Base-by-base conservation (phyloP, 2,113 vertebrate genomes). In the Tenebrosternarchus preto region DNA sequence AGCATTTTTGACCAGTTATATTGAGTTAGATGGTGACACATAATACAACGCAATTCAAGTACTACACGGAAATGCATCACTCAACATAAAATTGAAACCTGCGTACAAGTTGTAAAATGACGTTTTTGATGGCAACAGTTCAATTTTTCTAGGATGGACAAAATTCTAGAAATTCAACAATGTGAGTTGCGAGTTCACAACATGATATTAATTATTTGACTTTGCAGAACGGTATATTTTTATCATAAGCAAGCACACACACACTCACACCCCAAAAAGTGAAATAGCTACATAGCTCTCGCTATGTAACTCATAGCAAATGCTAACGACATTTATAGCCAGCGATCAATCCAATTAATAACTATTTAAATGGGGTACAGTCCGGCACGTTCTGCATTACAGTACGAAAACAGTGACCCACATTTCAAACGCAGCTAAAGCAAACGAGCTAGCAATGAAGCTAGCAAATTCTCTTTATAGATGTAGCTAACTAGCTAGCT, bases 321-420 rank as follows among this genome's bases (percentile, higher is more conserved):
- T 46, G 39, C 5, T 15, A 50, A 50, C 43, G 12, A 50, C 11
- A 9, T 50, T 50, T 50, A 50, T 50, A 63, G 17, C 3, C 15
- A 17, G 36, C 70, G 24, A 17, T 15, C n/a, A 24, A n/a, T 29
- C 22, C 4, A 39, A 56, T 50, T 20, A 15, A 17, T 16, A 57
- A 63, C 1, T 1, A 27, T 11, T 36, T 9, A 16, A 4, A 66
- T 4, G 12, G 19, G 16, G 55, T 63, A 19, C 31, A 68, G 43
- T 25, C 39, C 5, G 9, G 6, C 15, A 17, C 73, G 63, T 64
- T 71, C 24, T 57, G 53, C 75, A 79, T 70, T 70, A 76, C 61
- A n/a, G 63, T 31, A 22, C 43, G 25, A 68, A 80, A 78, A 46
- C 57, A n/a, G 73, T 87, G 86, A 89, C 88, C 86, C 85, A 89